Base-by-base conservation (phyloP, 2,888 invertebrate species). In the Drosophila silvestris region DNA sequence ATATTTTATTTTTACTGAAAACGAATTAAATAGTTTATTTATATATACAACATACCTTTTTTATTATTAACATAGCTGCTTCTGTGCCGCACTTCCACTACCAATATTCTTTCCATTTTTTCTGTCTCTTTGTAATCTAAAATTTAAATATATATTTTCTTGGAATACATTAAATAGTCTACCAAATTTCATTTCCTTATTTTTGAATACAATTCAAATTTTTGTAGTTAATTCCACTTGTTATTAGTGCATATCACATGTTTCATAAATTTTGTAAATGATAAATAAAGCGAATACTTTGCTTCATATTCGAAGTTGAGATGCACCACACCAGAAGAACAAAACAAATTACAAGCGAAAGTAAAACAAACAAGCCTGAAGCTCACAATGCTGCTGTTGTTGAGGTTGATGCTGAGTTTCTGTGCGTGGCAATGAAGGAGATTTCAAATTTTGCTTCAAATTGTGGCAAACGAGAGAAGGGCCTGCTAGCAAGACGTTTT, bases 301-400 rank as follows among this genome's bases (percentile, higher is more conserved):
- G 19, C 35, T 7, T 22, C 10, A 32, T 19, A n/a, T 54, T 26
- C 19, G 6, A 60, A 9, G 53, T 39, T 5, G 14, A 30, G 12
- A 12, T 28, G 32, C 37, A 28, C 41, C 37, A 30, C 22, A 30
- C 19, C 22, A 52, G 44, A 41, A 72, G 64, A 76, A 77, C 68
- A 74, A 76, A 89, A 79, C 74, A 85, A 86, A 86, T 89, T 74
- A 74, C 71, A 68, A 74, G 76, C 73, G 64, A 72, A 68, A 75
- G 51, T 79, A 59, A 88, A 74, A 69, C 57, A 64, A 61, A 37
- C n/a, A 19, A 9, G 61, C 57, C 68, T 30, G 58, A n/a, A 62
- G 53, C 58, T 33, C 51, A 28, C 69, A 33, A 37, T 56, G 56
- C 54, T 67, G 77, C 76, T 69, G 64, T 7, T 28, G 28, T 6